These are phyloP conservation scores for Astreopora myriophthalma DNA, from an alignment of 64 coral and sea anemone species.

Conservation along the genomic window DNA sequence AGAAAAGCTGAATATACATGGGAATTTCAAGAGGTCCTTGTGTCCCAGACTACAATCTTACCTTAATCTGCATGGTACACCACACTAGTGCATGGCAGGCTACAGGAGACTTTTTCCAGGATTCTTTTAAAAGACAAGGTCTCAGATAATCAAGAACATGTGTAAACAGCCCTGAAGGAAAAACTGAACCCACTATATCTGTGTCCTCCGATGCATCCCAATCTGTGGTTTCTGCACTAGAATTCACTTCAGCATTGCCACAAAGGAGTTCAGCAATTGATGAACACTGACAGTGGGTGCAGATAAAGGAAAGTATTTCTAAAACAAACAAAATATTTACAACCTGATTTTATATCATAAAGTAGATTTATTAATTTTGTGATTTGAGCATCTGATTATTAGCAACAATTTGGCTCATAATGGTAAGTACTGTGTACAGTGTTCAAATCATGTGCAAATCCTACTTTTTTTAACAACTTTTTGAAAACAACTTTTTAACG, in stretches of 20 bases:
- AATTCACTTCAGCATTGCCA: constrained; percentile 5
- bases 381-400: no score
- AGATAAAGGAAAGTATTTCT: constrained; percentile 57
- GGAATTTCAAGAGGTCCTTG: no score
- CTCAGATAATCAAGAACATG: constrained; percentile 54
- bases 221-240: neutral
- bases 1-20: no score
- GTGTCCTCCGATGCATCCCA: neutral
- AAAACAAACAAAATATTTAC: neutral
- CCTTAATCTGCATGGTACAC: constrained; percentile 69
- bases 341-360: no score
- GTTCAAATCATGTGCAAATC: no score
- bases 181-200: neutral
- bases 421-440: no score
- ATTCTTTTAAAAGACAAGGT: constrained; percentile 51
- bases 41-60: neutral
- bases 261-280: constrained; percentile 52
- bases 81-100: constrained; percentile 48
- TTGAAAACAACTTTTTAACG: no score
- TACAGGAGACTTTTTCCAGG: constrained; percentile 56
- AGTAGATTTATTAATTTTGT: no score
- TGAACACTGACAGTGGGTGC: constrained; percentile 50
- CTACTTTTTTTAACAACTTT: no score
- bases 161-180: constrained; percentile 65
- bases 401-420: no score